Conservation (phyloP, 2,113 vertebrate genomes). For the Psittacara wagleri region DNA sequence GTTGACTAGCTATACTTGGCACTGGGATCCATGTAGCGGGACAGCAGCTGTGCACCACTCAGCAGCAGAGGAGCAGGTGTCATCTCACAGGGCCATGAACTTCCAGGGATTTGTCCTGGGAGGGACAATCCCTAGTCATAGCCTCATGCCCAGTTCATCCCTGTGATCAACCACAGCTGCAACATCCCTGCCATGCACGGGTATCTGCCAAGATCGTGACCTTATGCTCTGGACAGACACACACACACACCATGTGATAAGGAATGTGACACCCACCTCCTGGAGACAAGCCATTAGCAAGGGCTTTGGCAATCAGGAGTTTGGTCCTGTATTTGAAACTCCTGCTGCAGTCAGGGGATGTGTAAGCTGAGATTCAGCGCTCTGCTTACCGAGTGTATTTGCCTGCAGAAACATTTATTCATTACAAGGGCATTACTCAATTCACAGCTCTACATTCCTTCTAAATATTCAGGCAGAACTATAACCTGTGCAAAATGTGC, state of each 20-base stretch:
- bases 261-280: not conserved
- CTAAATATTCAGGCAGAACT: not conserved
- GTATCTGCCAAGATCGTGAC: not conserved
- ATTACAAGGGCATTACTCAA: accelerated
- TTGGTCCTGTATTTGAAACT: not conserved
- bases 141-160: not conserved
- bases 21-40: not conserved
- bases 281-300: not conserved
- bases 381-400: not conserved
- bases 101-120: not conserved
- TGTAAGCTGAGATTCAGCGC: not conserved
- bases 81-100: not conserved
- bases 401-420: not conserved
- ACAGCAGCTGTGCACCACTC: not conserved
- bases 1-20: not conserved
- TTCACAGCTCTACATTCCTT: not conserved
- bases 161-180: not conserved
- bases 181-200: not conserved
- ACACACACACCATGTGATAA: not conserved
- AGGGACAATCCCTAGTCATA: not conserved
- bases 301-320: not conserved
- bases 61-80: not conserved
- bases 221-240: not conserved
- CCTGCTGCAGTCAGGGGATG: not conserved
- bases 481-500: not conserved